phyloP scores from a whole-genome alignment of 2,888 invertebrate species.

The Podabrus alpinus region DNA sequence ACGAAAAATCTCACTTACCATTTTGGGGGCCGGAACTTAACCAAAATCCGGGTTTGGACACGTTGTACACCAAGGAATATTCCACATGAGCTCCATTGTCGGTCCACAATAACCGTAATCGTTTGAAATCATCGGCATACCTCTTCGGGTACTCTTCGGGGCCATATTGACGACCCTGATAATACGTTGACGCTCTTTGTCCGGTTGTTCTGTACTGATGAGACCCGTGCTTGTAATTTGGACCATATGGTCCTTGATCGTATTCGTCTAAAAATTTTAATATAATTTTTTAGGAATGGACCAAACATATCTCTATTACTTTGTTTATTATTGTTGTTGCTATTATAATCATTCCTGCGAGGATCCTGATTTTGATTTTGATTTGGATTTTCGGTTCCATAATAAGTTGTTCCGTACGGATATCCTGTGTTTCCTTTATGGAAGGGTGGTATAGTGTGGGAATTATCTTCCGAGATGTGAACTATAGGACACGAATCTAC shows the following conservation, averaged over 20 bases:
- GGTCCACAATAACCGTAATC: slow-evolving; percentile 66
- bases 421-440: slow-evolving; percentile 5
- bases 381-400: not conserved
- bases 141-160: slow-evolving; percentile 21
- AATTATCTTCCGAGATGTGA: slow-evolving; percentile 57
- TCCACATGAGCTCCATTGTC: slow-evolving; percentile 66
- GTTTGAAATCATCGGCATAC: slow-evolving; percentile 35
- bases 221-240: slow-evolving; percentile 2
- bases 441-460: slow-evolving; percentile 30
- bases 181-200: slow-evolving; percentile 3
- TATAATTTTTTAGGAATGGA: not conserved
- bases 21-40: slow-evolving; percentile 67
- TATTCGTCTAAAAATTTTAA: not conserved
- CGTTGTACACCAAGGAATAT: slow-evolving; percentile 66
- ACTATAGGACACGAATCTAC: slow-evolving; percentile 71
- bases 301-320: not conserved
- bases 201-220: slow-evolving; percentile 5
- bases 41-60: slow-evolving; percentile 69
- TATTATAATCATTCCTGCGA: not conserved
- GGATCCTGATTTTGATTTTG: too few relatives aligned
- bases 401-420: slow-evolving; percentile 9
- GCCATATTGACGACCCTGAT: slow-evolving; percentile 11
- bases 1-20: slow-evolving; percentile 48
- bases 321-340: not conserved
- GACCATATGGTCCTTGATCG: not conserved